Conservation (phyloP, 2,797 vertebrate genomes). For the Tiaroga cobitis region DNA sequence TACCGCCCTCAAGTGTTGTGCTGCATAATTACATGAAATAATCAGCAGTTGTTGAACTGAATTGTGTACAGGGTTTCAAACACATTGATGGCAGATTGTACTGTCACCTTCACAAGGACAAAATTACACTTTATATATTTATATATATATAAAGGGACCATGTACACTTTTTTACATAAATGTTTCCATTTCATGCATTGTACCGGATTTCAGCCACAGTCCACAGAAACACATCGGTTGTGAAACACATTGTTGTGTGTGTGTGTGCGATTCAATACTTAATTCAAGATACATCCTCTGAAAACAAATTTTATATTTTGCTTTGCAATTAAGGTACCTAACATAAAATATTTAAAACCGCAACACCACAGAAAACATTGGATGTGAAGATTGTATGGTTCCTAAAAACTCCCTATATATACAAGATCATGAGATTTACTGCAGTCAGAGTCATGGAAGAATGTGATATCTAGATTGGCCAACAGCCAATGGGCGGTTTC, state of each 20-base stretch:
- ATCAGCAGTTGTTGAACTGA: neutral
- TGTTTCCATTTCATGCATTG: too few relatives aligned
- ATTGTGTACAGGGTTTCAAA: neutral
- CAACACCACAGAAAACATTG: neutral
- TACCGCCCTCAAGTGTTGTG: slow-evolving; percentile 51
- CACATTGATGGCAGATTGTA: neutral
- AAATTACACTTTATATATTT: neutral
- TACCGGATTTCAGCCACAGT: too few relatives aligned
- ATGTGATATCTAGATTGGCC: neutral
- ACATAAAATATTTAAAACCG: neutral
- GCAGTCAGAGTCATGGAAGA: neutral
- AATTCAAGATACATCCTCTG: neutral
- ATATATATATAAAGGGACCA: too few relatives aligned
- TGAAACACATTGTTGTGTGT: too few relatives aligned
- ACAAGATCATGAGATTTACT: neutral
- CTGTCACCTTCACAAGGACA: too few relatives aligned
- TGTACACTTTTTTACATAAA: too few relatives aligned
- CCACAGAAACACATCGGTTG: too few relatives aligned
- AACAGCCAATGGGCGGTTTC: neutral
- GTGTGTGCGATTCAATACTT: neutral
- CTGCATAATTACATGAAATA: neutral
- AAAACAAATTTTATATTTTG: neutral
- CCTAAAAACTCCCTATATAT: neutral
- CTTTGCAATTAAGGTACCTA: neutral
- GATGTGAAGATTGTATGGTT: neutral